Base-by-base conservation (phyloP, 2,888 invertebrate genomes). In the Hoplodrina ambigua region DNA sequence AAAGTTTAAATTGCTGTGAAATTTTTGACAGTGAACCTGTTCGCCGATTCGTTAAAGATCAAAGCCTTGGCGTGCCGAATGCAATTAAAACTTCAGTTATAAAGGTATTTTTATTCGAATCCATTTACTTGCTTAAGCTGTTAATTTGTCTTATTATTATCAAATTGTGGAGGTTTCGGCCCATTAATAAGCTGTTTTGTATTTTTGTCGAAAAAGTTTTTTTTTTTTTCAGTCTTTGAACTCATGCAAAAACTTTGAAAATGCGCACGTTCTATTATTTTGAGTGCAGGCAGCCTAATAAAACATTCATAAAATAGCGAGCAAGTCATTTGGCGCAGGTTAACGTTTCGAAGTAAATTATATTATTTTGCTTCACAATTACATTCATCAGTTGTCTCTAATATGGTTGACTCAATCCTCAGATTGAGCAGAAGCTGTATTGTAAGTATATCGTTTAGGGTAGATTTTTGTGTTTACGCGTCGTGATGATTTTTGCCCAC, bases 291-390 rank as follows among this genome's bases (percentile, higher is more conserved):
- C 66, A 13, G 46, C 2, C 5, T n/a, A 65, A n/a, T 6, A 49
- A 49, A 7, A 75, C 46, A 41, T n/a, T n/a, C n/a, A 7, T 41
- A 19, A 75, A 68, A 54, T 46, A 54, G 17, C 17, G 10, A 19
- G 19, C 7, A 57, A 20, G 52, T 41, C 41, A 66, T 74, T 49
- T 30, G 0, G 20, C 8, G 17, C 17, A 25, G 19, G 7, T 37
- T 11, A 46, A 11, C 17, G 30, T 46, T 30, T 19, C 11, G 15
- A 20, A 20, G 20, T 25, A 19, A 54, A 54, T 41, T 15, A 41
- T 44, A 33, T 62, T 30, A 49, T 33, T 33, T 55, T 50, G 20
- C 13, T 62, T 62, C n/a, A 50, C 17, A 55, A 44, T 55, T 54
- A 11, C 49, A 37, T 37, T 44, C 37, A 15, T 1, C 17, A 33